Conservation (phyloP, 2,888 invertebrate genomes). For the Palloptera scutellata region DNA sequence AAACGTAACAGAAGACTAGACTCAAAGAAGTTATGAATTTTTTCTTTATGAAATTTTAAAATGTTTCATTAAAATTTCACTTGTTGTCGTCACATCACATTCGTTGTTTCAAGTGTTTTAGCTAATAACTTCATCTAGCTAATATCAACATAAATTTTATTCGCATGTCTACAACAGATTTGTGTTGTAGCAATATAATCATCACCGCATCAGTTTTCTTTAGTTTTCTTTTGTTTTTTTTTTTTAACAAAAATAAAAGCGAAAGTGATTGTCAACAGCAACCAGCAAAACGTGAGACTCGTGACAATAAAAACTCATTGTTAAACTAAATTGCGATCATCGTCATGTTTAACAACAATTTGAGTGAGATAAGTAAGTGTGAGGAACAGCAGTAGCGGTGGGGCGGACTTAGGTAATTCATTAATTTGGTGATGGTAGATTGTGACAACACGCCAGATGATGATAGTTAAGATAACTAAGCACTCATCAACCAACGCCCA, state of each 20-base stretch:
- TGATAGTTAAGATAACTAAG: too few relatives aligned
- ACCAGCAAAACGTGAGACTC: neutral
- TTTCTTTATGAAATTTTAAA: too few relatives aligned
- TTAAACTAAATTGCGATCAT: slow-evolving; percentile 16
- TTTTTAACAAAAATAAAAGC: too few relatives aligned
- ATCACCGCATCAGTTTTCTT: neutral
- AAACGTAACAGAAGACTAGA: neutral
- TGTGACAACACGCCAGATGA: too few relatives aligned
- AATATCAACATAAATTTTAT: neutral
- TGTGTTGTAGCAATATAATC: slow-evolving; percentile 22
- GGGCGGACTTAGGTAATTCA: too few relatives aligned
- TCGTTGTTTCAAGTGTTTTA: neutral
- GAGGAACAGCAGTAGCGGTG: too few relatives aligned
- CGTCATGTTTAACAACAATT: neutral
- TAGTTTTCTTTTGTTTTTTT: too few relatives aligned
- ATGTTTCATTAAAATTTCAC: neutral
- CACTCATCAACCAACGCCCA: too few relatives aligned
- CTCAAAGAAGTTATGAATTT: too few relatives aligned
- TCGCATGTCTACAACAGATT: slow-evolving; percentile 27
- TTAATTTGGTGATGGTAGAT: too few relatives aligned
- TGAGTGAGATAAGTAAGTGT: too few relatives aligned
- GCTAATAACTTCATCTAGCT: slow-evolving; percentile 24
- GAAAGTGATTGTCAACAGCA: too few relatives aligned
- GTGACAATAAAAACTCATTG: slow-evolving; percentile 25
- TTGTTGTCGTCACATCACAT: neutral